phyloP scores from a whole-genome alignment of 2,113 vertebrate genomes.

The Scomber japonicus region DNA sequence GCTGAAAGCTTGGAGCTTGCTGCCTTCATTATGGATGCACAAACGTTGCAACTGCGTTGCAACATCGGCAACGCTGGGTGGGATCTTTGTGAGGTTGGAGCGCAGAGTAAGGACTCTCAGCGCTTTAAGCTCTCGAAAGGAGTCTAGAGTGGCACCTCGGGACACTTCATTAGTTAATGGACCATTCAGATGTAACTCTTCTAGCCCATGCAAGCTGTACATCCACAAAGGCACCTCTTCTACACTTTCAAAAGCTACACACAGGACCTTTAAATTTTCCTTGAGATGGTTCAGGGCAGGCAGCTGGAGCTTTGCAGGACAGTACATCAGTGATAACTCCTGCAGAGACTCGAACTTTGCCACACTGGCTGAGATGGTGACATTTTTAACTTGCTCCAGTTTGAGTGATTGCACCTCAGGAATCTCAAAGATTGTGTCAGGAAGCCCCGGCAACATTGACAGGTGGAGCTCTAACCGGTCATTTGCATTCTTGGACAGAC shows the following conservation, averaged over 20 bases:
- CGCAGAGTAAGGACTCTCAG: conserved; percentile 86
- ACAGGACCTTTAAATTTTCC: conserved; percentile 87
- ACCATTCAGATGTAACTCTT: conserved; percentile 89
- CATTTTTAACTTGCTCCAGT: conserved; percentile 88
- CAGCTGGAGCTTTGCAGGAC: conserved; percentile 86
- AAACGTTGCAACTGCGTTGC: conserved; percentile 86
- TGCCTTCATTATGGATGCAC: conserved; percentile 87
- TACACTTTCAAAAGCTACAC: conserved; percentile 84
- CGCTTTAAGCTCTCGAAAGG: conserved; percentile 87
- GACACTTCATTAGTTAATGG: conserved; percentile 85
- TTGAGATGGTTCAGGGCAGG: conserved; percentile 86
- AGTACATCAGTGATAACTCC: conserved; percentile 88
- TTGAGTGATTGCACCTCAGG: conserved; percentile 88
- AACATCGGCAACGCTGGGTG: conserved; percentile 85
- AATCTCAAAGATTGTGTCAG: conserved; percentile 89
- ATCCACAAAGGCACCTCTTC: conserved; percentile 90
- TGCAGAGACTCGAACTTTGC: conserved; percentile 85
- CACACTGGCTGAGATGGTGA: conserved; percentile 84
- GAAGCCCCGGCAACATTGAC: conserved; percentile 88
- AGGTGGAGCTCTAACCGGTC: conserved; percentile 88
- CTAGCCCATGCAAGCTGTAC: conserved; percentile 86
- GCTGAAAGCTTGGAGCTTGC: conserved; percentile 87
- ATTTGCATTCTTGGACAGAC: conserved; percentile 82
- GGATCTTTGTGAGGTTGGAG: conserved; percentile 88
- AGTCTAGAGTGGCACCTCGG: conserved; percentile 83